Percentiles rank a stretch among this genome's conserved stretches.
Evolutionary conservation across 2,797 vertebrate species (phyloP).

Genomic region (Dicrostonyx torquatus): DNA sequence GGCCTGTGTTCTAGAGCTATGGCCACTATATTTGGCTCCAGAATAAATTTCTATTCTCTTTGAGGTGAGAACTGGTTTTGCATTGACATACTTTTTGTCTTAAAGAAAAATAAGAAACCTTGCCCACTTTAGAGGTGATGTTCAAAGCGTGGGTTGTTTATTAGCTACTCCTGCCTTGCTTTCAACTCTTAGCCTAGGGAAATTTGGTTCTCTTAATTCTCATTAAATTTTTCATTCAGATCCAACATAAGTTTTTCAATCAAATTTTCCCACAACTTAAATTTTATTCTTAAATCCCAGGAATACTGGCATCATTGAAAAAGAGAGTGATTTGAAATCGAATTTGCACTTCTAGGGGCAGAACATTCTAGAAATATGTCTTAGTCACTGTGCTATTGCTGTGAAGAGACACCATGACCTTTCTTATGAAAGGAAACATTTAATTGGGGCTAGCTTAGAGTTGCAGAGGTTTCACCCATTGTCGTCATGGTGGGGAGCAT

Average conservation of each 20-base stretch:
- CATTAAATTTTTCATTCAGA: neutral
- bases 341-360: neutral
- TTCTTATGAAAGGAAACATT: neutral
- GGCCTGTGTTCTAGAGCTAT: neutral
- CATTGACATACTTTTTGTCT: neutral
- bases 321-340: neutral
- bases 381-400: neutral
- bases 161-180: neutral
- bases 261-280: conserved; percentile 42
- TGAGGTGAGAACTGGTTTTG: neutral
- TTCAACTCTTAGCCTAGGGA: neutral
- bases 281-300: neutral
- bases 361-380: neutral
- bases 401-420: neutral
- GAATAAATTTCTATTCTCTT: neutral
- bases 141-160: neutral
- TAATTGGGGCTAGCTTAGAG: neutral
- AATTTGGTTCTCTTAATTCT: neutral
- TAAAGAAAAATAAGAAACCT: neutral
- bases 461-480: neutral
- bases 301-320: neutral
- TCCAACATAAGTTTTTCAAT: neutral
- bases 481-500: neutral
- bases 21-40: neutral
- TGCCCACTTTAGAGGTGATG: neutral